Base-by-base conservation (phyloP, 2,888 invertebrate species). In the Litoditis marina region DNA sequence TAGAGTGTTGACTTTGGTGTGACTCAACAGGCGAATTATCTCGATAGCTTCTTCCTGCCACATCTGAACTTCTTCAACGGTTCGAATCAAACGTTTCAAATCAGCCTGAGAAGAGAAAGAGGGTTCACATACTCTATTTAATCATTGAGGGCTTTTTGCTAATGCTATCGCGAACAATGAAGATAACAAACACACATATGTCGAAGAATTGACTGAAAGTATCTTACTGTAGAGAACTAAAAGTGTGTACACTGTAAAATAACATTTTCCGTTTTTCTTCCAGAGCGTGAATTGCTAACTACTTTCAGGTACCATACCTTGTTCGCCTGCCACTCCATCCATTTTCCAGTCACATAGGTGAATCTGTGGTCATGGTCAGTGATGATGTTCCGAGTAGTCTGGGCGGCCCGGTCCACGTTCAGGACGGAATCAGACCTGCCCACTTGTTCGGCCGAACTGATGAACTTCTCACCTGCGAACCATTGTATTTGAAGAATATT, bases 381-480 rank as follows among this genome's bases (percentile, higher is more conserved):
- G 13, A 79, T 66, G 54, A 74, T 69, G 28, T 71, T 69, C 32
- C 65, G 52, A 8, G 79, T 75, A 11, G 75, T 61, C 59, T 77
- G 71, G 25, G 69, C 61, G 0, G 78, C 80, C 36, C 71, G 50
- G 36, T 69, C 62, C 28, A 71, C 68, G 11, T 68, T 69, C 39
- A 73, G 47, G 59, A 63, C 65, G 8, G 64, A 64, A 31, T 73
- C 73, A 11, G 64, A 60, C 46, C 65, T 68, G 54, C 64, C 64
- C 7, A 67, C 69, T 55, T 71, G 71, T 13, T 63, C 64, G 0
- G 74, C 72, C 19, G 68, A 65, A 5, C 69, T 65, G 22, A 74
- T 69, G 66, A 80, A 80, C 31, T 76, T 73, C n/a, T 80, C 77
- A 36, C 65, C 78, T 77, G 31, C 50, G 75, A 65, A 22, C 2